phyloP scores from a whole-genome alignment of 30 jellyfish, hydroid and myxozoan genomes.

The Aurelia aurita region DNA sequence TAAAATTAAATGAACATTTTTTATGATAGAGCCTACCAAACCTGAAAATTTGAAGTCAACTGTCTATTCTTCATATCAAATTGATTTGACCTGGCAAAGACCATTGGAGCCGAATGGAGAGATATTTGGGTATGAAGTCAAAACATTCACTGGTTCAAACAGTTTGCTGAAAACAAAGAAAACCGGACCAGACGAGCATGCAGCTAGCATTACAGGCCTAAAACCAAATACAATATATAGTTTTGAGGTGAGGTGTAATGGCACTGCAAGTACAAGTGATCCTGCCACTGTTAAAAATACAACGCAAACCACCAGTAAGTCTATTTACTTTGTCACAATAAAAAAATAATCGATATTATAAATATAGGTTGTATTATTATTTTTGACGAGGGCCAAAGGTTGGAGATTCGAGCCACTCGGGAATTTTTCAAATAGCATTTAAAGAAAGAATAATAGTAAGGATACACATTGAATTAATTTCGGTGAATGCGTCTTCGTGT shows the following conservation, averaged over 20 bases:
- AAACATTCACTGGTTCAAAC: not conserved
- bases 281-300: not conserved
- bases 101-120: conserved; percentile 28
- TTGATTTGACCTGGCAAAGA: conserved; percentile 19
- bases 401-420: no score
- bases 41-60: conserved; percentile 16
- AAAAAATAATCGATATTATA: no score
- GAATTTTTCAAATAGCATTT: no score
- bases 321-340: no score
- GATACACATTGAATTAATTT: no score
- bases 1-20: no score
- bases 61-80: conserved; percentile 29
- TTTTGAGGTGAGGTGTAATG: conserved; percentile 11
- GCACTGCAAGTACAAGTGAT: conserved; percentile 29
- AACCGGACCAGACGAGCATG: not conserved
- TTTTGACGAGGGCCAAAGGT: no score
- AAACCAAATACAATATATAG: conserved; percentile 18
- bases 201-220: not conserved
- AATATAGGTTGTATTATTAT: no score
- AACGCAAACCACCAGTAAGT: conserved; percentile 46
- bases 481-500: no score
- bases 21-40: conserved; percentile 18
- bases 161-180: not conserved
- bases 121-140: conserved; percentile 16
- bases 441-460: no score